These are phyloP conservation scores for Drosophila pseudoobscura DNA, from an alignment of 1,140 invertebrate species.

Conservation along the genomic window DNA sequence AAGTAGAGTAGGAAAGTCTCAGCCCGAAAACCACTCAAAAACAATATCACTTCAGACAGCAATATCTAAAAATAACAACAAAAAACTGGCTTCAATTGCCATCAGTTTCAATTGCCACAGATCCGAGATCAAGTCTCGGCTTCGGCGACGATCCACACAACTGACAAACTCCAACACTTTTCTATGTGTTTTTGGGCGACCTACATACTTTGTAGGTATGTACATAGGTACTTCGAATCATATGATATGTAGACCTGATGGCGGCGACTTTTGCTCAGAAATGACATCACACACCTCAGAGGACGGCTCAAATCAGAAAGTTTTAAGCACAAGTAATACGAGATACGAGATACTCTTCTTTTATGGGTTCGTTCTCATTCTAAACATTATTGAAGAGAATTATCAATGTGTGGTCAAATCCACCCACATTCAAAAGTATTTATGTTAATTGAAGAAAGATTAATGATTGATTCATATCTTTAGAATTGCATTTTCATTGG, in stretches of 20 bases:
- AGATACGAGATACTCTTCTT: too few species aligned
- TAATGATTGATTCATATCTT: too few species aligned
- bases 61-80: constrained; percentile 67
- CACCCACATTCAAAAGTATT: too few species aligned
- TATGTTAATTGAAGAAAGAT: too few species aligned
- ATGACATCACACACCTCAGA: constrained; percentile 70
- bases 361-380: too few species aligned
- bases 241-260: constrained; percentile 44
- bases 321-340: background rate
- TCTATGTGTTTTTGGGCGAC: constrained; percentile 39
- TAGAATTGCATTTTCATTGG: too few species aligned
- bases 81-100: constrained; percentile 33
- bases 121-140: constrained; percentile 52
- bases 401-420: too few species aligned
- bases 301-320: constrained; percentile 57
- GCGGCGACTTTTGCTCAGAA: constrained; percentile 38
- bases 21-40: constrained; percentile 44
- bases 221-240: constrained; percentile 6
- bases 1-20: constrained; percentile 31
- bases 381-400: too few species aligned
- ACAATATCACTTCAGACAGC: constrained; percentile 44
- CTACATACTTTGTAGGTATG: constrained; percentile 45
- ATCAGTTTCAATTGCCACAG: constrained; percentile 67
- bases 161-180: constrained; percentile 60
- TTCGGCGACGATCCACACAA: constrained; percentile 37